Conservation (phyloP, 2,113 vertebrate species). For the Nanorana parkeri region DNA sequence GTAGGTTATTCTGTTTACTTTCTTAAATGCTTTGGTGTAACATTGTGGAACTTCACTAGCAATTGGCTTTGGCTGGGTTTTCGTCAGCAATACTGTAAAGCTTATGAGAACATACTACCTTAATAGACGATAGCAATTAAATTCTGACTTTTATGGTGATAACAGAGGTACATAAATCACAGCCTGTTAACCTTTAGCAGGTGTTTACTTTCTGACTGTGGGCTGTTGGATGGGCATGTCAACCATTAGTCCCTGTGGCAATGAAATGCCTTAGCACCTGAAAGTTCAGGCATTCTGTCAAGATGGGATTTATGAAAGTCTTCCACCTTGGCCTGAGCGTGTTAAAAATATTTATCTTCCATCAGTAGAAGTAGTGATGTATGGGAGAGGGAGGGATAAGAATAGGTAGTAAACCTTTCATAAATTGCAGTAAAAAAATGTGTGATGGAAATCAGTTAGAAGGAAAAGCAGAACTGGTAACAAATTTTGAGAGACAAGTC, state of each 20-base stretch:
- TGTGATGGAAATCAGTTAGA: no score
- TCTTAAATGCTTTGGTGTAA: no score
- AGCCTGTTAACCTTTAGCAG: not conserved
- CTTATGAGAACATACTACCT: not conserved
- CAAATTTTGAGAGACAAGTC: no score
- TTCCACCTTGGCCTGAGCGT: not conserved
- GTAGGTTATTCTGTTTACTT: no score
- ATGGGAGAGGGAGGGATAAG: no score
- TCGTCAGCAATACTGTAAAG: not conserved
- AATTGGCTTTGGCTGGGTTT: not conserved
- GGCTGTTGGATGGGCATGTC: not conserved
- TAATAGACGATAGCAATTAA: not conserved
- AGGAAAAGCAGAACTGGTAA: no score
- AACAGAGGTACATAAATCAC: not conserved
- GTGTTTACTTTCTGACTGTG: not conserved
- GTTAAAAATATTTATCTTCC: slow-evolving; percentile 10
- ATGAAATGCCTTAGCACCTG: slow-evolving; percentile 10
- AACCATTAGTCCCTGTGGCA: slow-evolving; percentile 8
- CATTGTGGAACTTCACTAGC: no score
- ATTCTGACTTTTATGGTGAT: not conserved
- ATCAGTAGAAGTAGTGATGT: not conserved
- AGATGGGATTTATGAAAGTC: slow-evolving; percentile 28
- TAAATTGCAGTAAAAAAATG: no score
- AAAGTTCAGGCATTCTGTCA: slow-evolving; percentile 17
- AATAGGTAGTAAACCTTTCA: not conserved